These are phyloP conservation scores for Falcunculus frontatus DNA, from an alignment of 2,113 vertebrate species.

Conservation along the genomic window DNA sequence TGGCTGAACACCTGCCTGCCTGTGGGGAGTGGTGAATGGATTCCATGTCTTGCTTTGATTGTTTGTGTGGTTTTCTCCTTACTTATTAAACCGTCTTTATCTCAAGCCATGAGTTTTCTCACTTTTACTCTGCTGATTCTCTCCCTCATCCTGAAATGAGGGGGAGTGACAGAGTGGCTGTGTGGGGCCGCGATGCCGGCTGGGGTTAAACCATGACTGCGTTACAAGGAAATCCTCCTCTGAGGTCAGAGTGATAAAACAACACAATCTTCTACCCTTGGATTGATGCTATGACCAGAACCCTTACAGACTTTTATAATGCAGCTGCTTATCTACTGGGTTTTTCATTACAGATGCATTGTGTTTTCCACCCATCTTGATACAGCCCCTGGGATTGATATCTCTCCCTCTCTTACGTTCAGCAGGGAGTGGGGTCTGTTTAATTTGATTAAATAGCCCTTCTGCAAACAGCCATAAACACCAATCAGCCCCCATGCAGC, in stretches of 20 bases:
- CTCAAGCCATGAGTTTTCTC: neutral
- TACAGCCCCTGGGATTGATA: neutral
- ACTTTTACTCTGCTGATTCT: neutral
- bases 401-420: neutral
- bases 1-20: neutral
- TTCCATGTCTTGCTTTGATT: neutral
- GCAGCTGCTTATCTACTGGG: neutral
- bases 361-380: constrained; percentile 32
- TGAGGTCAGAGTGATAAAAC: neutral
- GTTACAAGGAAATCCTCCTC: neutral
- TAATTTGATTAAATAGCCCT: constrained; percentile 35
- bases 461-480: constrained; percentile 43
- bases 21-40: accelerated
- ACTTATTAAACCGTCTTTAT: neutral
- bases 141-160: too few relatives aligned
- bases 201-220: neutral
- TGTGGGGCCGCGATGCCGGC: accelerated
- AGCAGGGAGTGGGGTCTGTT: neutral
- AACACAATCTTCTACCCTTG: neutral
- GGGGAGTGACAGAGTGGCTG: neutral
- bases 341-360: constrained; percentile 24
- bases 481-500: neutral
- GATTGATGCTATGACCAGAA: neutral
- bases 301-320: neutral
- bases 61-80: neutral